These are phyloP conservation scores for Coccyzus lansbergi DNA, from an alignment of 2,797 vertebrate species.

Conservation along the genomic window DNA sequence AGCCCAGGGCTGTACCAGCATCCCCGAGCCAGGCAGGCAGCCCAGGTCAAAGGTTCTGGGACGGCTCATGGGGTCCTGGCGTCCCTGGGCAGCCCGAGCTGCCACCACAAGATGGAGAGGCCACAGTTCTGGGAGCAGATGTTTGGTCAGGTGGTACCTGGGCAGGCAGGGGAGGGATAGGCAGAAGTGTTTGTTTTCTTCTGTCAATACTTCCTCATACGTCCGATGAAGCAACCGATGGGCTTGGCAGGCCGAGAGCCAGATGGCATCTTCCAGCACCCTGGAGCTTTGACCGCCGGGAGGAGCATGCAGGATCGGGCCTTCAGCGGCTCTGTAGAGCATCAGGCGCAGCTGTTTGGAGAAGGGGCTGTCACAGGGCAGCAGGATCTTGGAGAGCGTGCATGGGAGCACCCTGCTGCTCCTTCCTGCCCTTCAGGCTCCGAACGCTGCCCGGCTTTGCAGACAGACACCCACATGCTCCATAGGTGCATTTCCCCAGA, in stretches of 20 bases:
- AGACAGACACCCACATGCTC: not conserved
- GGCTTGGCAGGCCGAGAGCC: not conserved
- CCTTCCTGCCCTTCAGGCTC: not conserved
- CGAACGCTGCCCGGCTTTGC: fast-evolving
- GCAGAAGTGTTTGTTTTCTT: slow-evolving; percentile 29
- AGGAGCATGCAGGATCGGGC: not conserved
- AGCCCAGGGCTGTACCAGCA: not conserved
- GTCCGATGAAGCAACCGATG: not conserved
- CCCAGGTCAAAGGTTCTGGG: not conserved
- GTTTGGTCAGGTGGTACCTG: not conserved
- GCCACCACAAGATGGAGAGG: not conserved
- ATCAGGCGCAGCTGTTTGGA: not conserved
- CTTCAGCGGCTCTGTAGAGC: not conserved
- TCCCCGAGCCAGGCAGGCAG: not conserved
- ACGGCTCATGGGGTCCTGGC: fast-evolving
- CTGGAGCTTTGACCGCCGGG: not conserved
- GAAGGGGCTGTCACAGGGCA: not conserved
- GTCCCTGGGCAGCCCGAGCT: not conserved
- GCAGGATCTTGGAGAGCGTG: not conserved
- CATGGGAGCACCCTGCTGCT: not conserved
- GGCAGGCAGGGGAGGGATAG: not conserved
- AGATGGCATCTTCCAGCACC: not conserved
- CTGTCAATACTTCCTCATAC: slow-evolving; percentile 25
- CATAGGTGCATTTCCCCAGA: not conserved
- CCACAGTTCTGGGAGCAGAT: not conserved